Conservation (phyloP, 2,797 vertebrate genomes). For the Antrozous pallidus region DNA sequence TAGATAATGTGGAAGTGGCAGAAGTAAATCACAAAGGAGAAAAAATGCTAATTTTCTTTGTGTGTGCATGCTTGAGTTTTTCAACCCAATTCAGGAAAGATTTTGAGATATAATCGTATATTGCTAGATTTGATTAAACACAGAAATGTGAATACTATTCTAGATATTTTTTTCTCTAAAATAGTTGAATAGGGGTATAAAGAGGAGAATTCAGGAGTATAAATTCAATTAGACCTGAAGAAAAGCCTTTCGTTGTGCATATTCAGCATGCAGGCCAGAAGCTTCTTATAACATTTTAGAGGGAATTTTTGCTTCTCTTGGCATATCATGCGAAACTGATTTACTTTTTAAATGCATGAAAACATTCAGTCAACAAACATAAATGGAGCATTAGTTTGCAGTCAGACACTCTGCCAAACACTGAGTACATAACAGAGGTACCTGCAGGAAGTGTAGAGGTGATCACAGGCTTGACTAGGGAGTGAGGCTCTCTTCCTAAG, state of each 20-base stretch:
- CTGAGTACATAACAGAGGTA: neutral
- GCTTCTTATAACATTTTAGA: neutral
- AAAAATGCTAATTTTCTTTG: neutral
- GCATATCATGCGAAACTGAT: neutral
- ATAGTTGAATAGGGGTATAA: neutral
- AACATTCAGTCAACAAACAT: neutral
- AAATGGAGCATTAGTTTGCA: neutral
- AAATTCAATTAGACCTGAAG: neutral
- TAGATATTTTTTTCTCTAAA: neutral
- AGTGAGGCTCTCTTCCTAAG: neutral
- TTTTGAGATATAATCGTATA: neutral
- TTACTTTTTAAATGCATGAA: neutral
- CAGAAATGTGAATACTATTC: neutral
- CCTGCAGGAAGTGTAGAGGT: neutral
- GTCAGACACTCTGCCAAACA: neutral
- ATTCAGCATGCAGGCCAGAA: neutral
- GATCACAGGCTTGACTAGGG: neutral
- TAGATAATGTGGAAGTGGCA: neutral
- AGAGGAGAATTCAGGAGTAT: neutral
- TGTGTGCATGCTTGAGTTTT: neutral
- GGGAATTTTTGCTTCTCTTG: neutral
- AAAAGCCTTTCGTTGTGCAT: neutral
- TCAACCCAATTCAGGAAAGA: neutral
- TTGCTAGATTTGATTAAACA: neutral
- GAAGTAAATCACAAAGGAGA: neutral